Conservation (phyloP, 2,113 vertebrate species). For the Coregonus clupeaformis region DNA sequence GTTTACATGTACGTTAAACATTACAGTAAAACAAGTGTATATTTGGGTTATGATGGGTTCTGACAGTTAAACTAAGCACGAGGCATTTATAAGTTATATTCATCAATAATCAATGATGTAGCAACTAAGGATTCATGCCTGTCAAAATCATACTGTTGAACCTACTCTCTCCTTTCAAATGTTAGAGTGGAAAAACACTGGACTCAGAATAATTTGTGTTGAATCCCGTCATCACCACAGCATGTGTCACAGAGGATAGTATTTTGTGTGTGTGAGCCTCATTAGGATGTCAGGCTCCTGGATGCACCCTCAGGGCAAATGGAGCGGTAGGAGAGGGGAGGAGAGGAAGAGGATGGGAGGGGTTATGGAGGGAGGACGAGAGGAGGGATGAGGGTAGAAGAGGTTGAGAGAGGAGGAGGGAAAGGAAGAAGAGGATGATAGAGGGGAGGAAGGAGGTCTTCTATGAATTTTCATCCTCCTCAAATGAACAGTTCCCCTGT, state of each 20-base stretch:
- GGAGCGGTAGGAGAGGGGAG: background rate
- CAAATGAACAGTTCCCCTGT: slow-evolving; percentile 27
- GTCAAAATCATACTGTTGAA: background rate
- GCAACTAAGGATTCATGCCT: background rate
- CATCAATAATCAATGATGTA: background rate
- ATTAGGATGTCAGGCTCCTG: slow-evolving; percentile 31
- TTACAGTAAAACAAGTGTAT: background rate
- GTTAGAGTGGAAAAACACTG: background rate
- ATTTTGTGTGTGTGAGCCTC: slow-evolving; percentile 13
- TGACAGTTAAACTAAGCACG: too few relatives aligned
- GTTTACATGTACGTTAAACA: background rate
- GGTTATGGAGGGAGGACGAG: slow-evolving; percentile 14
- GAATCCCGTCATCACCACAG: background rate
- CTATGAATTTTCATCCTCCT: slow-evolving; percentile 24
- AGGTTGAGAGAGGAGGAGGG: slow-evolving; percentile 15
- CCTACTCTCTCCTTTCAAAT: background rate
- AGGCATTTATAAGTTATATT: background rate
- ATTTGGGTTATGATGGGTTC: too few relatives aligned
- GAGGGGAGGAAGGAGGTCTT: slow-evolving; percentile 6
- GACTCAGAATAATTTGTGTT: background rate
- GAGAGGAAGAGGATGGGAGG: slow-evolving; percentile 21
- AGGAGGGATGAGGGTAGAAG: background rate
- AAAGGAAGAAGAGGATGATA: slow-evolving; percentile 25
- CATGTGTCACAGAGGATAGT: background rate
- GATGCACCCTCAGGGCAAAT: background rate